Percentiles rank a stretch among this genome's conserved stretches.
These are phyloP conservation scores for Germaria angustata DNA, from an alignment of 2,888 invertebrate genomes.

Conservation along the genomic window DNA sequence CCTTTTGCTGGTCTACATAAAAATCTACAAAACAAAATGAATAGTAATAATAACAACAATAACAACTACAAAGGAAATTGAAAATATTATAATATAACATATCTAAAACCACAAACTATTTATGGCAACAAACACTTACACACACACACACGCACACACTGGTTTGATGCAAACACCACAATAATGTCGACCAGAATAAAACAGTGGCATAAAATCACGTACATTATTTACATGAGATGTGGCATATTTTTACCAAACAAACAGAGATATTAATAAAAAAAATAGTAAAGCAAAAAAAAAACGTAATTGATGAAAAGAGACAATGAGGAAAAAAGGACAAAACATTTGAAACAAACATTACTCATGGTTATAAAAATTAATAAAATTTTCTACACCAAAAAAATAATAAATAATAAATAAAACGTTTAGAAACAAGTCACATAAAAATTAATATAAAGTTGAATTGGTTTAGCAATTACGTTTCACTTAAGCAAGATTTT, in stretches of 20 bases:
- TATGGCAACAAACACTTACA: slow-evolving; percentile 14
- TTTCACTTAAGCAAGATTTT: too few relatives aligned
- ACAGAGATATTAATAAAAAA: slow-evolving; percentile 9
- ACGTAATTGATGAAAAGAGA: not conserved
- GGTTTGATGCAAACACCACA: slow-evolving; percentile 34
- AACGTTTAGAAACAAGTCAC: slow-evolving; percentile 9
- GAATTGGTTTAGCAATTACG: too few relatives aligned
- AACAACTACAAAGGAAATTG: not conserved
- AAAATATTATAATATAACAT: slow-evolving; percentile 11
- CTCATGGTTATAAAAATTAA: slow-evolving; percentile 24
- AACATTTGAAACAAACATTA: slow-evolving; percentile 4
- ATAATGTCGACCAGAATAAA: slow-evolving; percentile 45
- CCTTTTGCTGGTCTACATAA: not conserved
- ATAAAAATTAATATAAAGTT: too few relatives aligned
- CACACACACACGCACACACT: not conserved
- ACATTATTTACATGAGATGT: slow-evolving; percentile 50
- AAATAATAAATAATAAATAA: not conserved
- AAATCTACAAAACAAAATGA: slow-evolving; percentile 4
- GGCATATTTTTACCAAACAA: slow-evolving; percentile 32
- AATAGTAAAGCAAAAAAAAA: slow-evolving; percentile 32
- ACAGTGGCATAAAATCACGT: slow-evolving; percentile 56
- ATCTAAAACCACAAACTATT: slow-evolving; percentile 55
- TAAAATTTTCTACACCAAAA: slow-evolving; percentile 19
- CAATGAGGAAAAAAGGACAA: not conserved
- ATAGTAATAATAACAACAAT: slow-evolving; percentile 30